Percentiles rank a stretch among this genome's conserved stretches.
Conservation (phyloP, 2,888 invertebrate species). For the Luperina nickerlii region DNA sequence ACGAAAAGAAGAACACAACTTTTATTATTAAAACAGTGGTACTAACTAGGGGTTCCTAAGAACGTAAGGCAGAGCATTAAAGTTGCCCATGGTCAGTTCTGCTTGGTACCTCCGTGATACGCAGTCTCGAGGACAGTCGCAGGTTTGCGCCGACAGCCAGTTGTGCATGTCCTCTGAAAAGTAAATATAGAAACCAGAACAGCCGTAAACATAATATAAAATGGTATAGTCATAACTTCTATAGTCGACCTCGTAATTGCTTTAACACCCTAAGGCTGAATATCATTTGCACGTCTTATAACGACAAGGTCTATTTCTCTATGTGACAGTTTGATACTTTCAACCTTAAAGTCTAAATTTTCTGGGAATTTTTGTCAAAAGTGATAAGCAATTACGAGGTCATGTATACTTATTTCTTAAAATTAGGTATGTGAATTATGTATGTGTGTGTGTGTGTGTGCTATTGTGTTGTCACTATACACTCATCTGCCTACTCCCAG, state of each 20-base stretch:
- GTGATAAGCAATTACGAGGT: background rate
- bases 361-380: background rate
- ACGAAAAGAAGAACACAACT: background rate
- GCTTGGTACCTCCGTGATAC: conserved; percentile 75
- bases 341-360: background rate
- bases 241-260: background rate
- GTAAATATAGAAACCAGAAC: background rate
- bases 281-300: background rate
- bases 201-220: background rate
- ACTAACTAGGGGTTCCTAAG: conserved; percentile 76
- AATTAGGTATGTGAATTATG: background rate
- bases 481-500: background rate
- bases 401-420: background rate
- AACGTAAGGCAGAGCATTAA: conserved; percentile 73
- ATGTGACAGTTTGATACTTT: background rate
- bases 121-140: conserved; percentile 83
- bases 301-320: background rate
- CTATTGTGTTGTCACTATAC: background rate
- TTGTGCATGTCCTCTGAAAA: conserved; percentile 70
- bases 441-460: background rate
- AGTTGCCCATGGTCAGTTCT: conserved; percentile 77
- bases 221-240: background rate
- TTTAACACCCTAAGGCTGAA: background rate
- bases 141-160: conserved; percentile 66
- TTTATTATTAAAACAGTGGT: background rate